Conservation (phyloP, 2,888 invertebrate genomes). For the Lasius fuliginosus region DNA sequence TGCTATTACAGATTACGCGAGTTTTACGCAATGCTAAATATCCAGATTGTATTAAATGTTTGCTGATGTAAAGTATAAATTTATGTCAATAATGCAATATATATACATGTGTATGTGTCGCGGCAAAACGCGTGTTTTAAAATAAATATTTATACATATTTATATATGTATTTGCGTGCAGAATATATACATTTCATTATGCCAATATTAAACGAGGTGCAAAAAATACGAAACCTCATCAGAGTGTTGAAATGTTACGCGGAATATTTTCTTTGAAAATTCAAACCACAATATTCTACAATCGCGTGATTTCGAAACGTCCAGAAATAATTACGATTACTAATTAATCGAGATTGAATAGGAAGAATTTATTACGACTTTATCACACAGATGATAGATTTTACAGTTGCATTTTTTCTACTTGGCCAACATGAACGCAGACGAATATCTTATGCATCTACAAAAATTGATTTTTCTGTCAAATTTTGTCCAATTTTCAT, state of each 20-base stretch:
- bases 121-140: conserved; percentile 13
- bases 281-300: background rate
- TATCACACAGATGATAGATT: background rate
- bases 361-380: background rate
- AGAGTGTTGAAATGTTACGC: background rate
- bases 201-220: conserved; percentile 10
- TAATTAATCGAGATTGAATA: background rate
- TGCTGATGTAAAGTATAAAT: conserved; percentile 28
- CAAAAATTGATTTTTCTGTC: background rate
- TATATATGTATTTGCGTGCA: conserved; percentile 26
- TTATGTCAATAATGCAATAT: conserved; percentile 24
- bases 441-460: background rate
- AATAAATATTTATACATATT: conserved; percentile 34
- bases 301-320: background rate
- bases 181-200: conserved; percentile 18
- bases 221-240: conserved; percentile 5
- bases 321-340: background rate
- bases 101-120: background rate
- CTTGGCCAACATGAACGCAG: background rate
- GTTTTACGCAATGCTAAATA: conserved; percentile 18
- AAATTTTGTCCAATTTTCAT: background rate
- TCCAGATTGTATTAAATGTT: conserved; percentile 25
- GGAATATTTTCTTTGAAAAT: conserved; percentile 12
- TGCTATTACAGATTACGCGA: background rate
- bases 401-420: background rate